These are phyloP conservation scores for Cactoblastis cactorum DNA, from an alignment of 2,888 invertebrate species.

Conservation along the genomic window DNA sequence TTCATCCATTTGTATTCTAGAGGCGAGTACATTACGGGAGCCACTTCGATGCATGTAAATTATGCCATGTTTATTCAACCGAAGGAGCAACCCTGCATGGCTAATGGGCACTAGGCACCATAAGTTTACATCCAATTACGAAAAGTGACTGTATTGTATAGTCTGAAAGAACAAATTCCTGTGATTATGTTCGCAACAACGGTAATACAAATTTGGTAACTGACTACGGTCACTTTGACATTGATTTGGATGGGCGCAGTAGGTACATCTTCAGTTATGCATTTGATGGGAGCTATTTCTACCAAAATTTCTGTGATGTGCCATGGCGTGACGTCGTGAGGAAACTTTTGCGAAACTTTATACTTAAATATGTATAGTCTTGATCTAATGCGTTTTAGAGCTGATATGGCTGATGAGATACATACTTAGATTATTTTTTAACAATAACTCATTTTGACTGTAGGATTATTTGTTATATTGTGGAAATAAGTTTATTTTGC, in stretches of 20 bases:
- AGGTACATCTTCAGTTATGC: constrained; percentile 17
- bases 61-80: constrained; percentile 72
- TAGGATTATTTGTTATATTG: too few species aligned
- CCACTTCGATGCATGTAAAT: constrained; percentile 75
- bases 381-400: too few species aligned
- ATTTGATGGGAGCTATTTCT: too few species aligned
- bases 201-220: constrained; percentile 50
- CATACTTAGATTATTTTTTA: too few species aligned
- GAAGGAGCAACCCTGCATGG: constrained; percentile 67
- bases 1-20: constrained; percentile 68
- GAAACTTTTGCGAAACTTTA: too few species aligned
- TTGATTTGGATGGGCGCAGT: constrained; percentile 54
- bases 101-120: constrained; percentile 48
- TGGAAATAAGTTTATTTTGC: too few species aligned
- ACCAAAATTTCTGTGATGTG: too few species aligned
- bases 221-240: constrained; percentile 63
- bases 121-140: constrained; percentile 22
- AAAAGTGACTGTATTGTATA: constrained; percentile 29
- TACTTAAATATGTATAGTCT: too few species aligned
- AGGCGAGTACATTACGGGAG: constrained; percentile 72
- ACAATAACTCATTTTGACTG: too few species aligned
- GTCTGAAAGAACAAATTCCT: constrained; percentile 40
- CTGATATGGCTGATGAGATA: too few species aligned
- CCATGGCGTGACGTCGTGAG: too few species aligned
- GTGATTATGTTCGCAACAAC: constrained; percentile 29